These are phyloP conservation scores for Pogonocichla stellata DNA, from an alignment of 2,113 vertebrate genomes.

Conservation along the genomic window DNA sequence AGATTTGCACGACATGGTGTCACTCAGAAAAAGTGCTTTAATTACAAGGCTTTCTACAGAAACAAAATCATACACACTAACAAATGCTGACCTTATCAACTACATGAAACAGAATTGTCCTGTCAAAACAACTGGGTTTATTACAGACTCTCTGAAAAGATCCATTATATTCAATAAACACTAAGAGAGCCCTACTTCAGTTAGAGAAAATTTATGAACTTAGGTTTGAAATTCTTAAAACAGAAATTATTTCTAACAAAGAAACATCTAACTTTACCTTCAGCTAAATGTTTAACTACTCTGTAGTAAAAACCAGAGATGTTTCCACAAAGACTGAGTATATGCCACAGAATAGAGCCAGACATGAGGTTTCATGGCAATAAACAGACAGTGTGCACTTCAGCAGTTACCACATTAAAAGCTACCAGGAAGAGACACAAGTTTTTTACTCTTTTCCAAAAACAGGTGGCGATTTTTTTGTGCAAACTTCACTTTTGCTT, in stretches of 20 bases:
- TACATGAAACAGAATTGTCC: not conserved
- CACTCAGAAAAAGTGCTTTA: not conserved
- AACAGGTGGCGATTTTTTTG: not conserved
- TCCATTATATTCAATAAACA: not conserved
- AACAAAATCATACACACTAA: not conserved
- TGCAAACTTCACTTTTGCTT: not conserved
- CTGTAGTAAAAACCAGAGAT: not conserved
- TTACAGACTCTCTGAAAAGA: not conserved
- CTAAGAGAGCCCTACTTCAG: not conserved
- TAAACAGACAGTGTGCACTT: not conserved
- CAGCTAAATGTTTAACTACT: not conserved
- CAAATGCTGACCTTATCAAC: constrained; percentile 28
- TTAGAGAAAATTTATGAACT: not conserved
- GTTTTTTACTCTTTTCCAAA: not conserved
- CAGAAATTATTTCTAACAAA: not conserved
- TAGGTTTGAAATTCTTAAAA: not conserved
- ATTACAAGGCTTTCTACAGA: not conserved
- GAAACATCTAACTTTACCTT: not conserved
- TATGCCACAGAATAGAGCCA: not conserved
- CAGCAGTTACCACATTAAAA: not conserved
- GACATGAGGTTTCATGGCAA: not conserved
- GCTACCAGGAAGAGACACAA: not conserved
- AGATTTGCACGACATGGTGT: not conserved
- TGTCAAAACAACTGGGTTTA: not conserved
- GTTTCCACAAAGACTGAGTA: not conserved